A percentile compares a stretch with the other conserved stretches of the same genome.
phyloP scores from a whole-genome alignment of 2,113 vertebrate species.

The Nycticorax nycticorax region DNA sequence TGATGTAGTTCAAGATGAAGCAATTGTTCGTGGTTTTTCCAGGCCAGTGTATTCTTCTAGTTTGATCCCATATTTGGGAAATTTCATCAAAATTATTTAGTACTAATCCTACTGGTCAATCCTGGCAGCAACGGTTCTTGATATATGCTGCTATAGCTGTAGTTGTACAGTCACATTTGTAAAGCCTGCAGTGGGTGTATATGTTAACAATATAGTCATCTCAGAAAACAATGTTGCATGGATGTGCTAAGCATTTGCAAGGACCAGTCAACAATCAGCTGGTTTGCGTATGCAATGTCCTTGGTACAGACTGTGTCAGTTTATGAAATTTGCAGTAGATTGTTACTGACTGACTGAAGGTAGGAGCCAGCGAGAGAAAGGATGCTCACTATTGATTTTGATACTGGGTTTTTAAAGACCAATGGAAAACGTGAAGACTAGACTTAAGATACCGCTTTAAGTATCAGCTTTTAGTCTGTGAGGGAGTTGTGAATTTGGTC shows the following conservation, averaged over 20 bases:
- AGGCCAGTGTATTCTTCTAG: background rate
- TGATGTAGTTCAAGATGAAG: background rate
- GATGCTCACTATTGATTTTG: background rate
- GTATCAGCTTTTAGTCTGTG: background rate
- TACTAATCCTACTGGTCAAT: background rate
- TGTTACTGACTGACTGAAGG: background rate
- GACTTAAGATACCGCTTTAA: background rate
- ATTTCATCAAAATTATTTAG: background rate
- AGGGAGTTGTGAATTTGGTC: background rate
- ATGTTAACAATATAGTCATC: background rate
- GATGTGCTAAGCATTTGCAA: background rate
- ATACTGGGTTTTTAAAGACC: background rate
- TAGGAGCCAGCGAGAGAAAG: background rate
- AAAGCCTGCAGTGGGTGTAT: background rate
- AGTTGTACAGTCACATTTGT: background rate
- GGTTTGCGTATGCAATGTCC: background rate
- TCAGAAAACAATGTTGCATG: rapidly evolving
- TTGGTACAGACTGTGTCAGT: background rate
- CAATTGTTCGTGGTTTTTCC: background rate
- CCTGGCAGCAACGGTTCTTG: background rate
- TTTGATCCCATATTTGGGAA: background rate
- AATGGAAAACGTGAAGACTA: background rate
- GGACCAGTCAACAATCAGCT: background rate
- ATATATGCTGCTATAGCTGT: rapidly evolving
- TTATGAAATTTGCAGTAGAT: background rate